Base-by-base conservation (phyloP, 2,113 vertebrate genomes). In the Lipophrys pholis region DNA sequence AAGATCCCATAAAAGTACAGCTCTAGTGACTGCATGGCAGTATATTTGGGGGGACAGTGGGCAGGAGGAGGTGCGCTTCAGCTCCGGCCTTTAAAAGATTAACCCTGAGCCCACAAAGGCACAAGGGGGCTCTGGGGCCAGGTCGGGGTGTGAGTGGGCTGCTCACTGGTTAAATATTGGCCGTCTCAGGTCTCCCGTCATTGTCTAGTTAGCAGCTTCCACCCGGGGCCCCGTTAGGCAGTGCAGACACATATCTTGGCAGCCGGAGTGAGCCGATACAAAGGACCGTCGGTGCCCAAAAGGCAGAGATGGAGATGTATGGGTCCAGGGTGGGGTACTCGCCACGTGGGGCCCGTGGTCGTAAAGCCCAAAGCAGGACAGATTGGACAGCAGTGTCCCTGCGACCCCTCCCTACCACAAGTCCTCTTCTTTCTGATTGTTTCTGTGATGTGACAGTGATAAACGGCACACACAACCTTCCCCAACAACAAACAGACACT, bases 401-500 rank as follows among this genome's bases (percentile, higher is more conserved):
- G 42, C 7, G 12, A 7, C 56, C 58, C 42, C 36, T 52, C 21
- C 21, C 21, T 30, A 30, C 21, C 21, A 30, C 21, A 30, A 8
- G 8, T 51, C 67, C 76, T 82, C 68, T 66, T 83, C 68, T 83
- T 85, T 87, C 73, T 79, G 85, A 30, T 30, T 72, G 77, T 74
- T 66, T 87, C 76, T 82, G 84, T 56, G 63, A 54, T 71, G 41
- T 86, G 90, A 90, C 93, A 92, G 84, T 90, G 91, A 91, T 88
- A 78, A 89, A 92, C 86, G 87, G 85, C 85, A 80, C 84, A 17
- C 70, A 51, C 71, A 48, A 64, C 74, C 87, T 36, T 74, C 80
- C 89, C 87, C 81, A 90, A 86, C 88, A 90, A 91, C 90, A 92
- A 91, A 92, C 89, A 91, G 86, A 90, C 87, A 89, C 80, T 54